Base-by-base conservation (phyloP, 2,888 invertebrate genomes). In the Entomobrya multifasciata region DNA sequence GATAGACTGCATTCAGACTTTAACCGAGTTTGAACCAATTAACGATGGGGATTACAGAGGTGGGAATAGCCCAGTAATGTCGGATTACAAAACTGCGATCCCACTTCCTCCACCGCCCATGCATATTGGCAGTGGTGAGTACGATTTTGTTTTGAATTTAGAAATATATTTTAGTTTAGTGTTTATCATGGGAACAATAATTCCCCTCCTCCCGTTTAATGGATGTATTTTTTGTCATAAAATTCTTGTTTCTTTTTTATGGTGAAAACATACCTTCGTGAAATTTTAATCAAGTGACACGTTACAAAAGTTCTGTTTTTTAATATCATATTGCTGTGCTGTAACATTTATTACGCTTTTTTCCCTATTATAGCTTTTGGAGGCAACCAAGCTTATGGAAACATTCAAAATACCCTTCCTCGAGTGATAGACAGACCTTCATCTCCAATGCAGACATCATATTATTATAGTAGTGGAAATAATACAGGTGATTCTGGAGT, bases 351-450 rank as follows among this genome's bases (percentile, higher is more conserved):
- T n/a, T n/a, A n/a, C n/a, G n/a, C n/a, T n/a, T n/a, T n/a, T n/a
- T n/a, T n/a, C n/a, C n/a, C n/a, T n/a, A n/a, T n/a, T n/a, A 13
- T 27, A 90, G 90, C 90, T 0, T 90, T 78, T 70, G 90, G 90
- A 22, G 90, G 90, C 22, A 90, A 90, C 67, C 90, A 90, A 41
- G 89, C 90, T 0, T 90, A 88, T 76, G 55, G 79, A 4, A 87
- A 83, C 17, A 30, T 87, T 6, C 80, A 76, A 72, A 87, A 77
- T 41, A n/a, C 81, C 0, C 36, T 87, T 5, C 67, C 80, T 11
- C 25, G 62, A 30, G 62, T 80, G 0, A 72, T 79, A 10, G 81
- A 85, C 4, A 25, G 83, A 20, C 80, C 87, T 13, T 22, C 79
- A 15, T 87, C 87, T 4, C 85, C 87, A 27, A 76, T 84, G n/a